Conservation (phyloP, 2,797 vertebrate species). For the Alectoris magna region DNA sequence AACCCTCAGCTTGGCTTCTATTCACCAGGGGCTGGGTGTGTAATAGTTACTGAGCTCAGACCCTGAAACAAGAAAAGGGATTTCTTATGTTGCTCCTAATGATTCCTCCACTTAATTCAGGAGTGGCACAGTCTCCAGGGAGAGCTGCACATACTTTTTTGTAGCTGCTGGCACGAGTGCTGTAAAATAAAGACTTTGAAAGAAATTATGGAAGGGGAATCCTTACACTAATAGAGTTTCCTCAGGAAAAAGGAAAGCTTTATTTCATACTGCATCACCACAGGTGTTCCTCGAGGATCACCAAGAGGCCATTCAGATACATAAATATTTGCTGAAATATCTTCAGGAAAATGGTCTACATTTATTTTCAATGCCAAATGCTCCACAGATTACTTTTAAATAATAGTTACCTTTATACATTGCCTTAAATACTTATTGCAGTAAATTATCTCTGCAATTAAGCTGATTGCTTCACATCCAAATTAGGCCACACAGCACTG, state of each 20-base stretch:
- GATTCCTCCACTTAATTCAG: slow-evolving; percentile 42
- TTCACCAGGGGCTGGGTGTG: background rate
- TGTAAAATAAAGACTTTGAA: slow-evolving; percentile 43
- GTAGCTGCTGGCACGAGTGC: slow-evolving; percentile 42
- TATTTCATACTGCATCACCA: background rate
- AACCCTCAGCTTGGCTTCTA: background rate
- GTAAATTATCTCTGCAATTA: background rate
- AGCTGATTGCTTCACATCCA: background rate
- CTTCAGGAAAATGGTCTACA: background rate
- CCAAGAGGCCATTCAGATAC: background rate
- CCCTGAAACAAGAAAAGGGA: background rate
- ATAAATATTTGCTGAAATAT: background rate
- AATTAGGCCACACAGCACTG: background rate
- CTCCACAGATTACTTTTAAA: background rate
- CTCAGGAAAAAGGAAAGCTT: slow-evolving; percentile 16
- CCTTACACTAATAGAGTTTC: background rate
- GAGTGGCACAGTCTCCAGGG: slow-evolving; percentile 15
- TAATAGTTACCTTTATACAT: background rate
- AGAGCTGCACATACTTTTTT: slow-evolving; percentile 41
- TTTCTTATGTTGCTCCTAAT: slow-evolving; percentile 18
- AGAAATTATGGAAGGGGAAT: slow-evolving; percentile 18
- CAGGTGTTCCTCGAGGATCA: background rate
- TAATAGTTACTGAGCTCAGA: background rate
- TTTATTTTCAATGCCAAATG: background rate
- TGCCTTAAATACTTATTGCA: background rate